A percentile compares a stretch with the other conserved stretches of the same genome.
Conservation (phyloP, 2,113 vertebrate species). For the Silurus asotus region DNA sequence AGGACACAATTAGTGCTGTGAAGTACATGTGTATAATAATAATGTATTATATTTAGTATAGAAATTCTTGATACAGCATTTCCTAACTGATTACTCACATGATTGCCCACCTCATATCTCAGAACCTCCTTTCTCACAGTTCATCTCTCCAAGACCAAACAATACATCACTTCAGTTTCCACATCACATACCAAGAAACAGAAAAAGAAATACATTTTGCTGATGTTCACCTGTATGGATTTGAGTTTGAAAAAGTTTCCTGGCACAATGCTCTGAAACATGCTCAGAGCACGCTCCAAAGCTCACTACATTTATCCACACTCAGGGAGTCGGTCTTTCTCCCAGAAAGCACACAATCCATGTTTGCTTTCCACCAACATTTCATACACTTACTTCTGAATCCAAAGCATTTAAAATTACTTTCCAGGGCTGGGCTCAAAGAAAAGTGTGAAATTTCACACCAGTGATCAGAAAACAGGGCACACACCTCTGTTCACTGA, state of each 20-base stretch:
- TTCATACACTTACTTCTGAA: neutral
- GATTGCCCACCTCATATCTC: neutral
- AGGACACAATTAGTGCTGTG: too few relatives aligned
- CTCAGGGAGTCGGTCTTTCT: neutral
- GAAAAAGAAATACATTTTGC: neutral
- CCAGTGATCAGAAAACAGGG: neutral
- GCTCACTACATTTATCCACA: neutral
- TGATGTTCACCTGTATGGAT: neutral
- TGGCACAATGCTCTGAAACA: neutral
- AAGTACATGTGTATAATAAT: neutral
- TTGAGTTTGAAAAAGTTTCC: neutral
- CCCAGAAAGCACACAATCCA: neutral
- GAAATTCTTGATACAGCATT: neutral
- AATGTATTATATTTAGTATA: neutral
- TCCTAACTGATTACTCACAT: neutral
- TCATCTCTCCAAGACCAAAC: neutral
- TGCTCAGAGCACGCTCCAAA: neutral
- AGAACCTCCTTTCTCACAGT: neutral
- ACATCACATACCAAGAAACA: neutral
- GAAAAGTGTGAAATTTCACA: neutral
- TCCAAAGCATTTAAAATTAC: constrained; percentile 1
- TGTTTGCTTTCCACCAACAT: neutral
- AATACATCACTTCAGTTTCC: neutral
- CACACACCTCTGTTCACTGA: neutral
- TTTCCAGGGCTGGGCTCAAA: neutral